Conservation (phyloP, 2,797 vertebrate species). For the Etheostoma perlongum region DNA sequence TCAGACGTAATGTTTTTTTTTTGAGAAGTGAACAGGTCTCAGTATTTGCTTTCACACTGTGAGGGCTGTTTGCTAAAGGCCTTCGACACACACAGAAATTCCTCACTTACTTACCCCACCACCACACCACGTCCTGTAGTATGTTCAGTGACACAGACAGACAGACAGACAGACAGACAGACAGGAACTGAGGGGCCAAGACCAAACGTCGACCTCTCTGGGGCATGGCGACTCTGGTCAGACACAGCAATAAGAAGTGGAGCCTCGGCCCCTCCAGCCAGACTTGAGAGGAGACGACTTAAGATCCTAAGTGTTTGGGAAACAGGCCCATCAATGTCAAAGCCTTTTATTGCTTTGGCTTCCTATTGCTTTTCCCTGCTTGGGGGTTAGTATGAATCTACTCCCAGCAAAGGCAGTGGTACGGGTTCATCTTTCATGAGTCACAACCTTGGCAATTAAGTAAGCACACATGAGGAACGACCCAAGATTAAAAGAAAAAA, state of each 20-base stretch:
- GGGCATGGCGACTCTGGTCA: slow-evolving; percentile 74
- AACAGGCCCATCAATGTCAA: slow-evolving; percentile 82
- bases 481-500: slow-evolving; percentile 54
- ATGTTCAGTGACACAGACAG: slow-evolving; percentile 33
- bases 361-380: slow-evolving; percentile 83
- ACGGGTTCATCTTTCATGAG: slow-evolving; percentile 74
- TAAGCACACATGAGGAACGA: slow-evolving; percentile 67
- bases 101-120: slow-evolving; percentile 79
- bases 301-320: slow-evolving; percentile 80
- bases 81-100: slow-evolving; percentile 82
- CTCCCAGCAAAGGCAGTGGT: slow-evolving; percentile 56
- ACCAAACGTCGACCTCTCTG: slow-evolving; percentile 65
- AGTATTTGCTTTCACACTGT: slow-evolving; percentile 72
- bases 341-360: slow-evolving; percentile 83
- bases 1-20: background rate
- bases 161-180: slow-evolving; percentile 46
- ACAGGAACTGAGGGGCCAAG: slow-evolving; percentile 61
- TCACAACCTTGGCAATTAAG: slow-evolving; percentile 75
- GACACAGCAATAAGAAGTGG: slow-evolving; percentile 79
- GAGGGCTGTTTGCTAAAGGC: slow-evolving; percentile 82
- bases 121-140: slow-evolving; percentile 41
- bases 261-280: slow-evolving; percentile 73
- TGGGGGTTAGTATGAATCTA: slow-evolving; percentile 67
- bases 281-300: slow-evolving; percentile 75
- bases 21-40: slow-evolving; percentile 36